phyloP scores from a whole-genome alignment of 2,888 invertebrate genomes.

The Fragum sueziense region DNA sequence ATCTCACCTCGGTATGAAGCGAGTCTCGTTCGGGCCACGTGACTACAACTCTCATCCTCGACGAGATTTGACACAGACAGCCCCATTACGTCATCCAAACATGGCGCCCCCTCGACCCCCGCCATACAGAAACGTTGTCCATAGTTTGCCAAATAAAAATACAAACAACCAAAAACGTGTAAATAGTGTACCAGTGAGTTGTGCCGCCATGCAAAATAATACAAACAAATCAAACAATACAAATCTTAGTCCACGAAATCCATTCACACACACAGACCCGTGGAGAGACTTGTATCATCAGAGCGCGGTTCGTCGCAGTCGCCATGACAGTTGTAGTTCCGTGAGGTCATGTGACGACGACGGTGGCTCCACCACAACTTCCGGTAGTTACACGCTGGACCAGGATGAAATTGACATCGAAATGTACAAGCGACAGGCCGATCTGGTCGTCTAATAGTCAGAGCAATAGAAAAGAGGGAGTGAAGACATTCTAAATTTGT shows the following conservation, averaged over 20 bases:
- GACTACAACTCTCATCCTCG: neutral
- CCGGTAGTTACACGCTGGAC: conserved; percentile 74
- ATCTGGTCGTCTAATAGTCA: conserved; percentile 59
- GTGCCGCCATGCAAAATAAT: neutral
- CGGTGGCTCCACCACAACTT: conserved; percentile 73
- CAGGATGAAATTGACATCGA: conserved; percentile 66
- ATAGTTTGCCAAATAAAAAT: neutral
- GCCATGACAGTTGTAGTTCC: conserved; percentile 64
- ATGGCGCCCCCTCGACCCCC: conserved; percentile 8
- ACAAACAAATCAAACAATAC: neutral
- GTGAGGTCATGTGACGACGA: conserved; percentile 70
- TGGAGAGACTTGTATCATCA: conserved; percentile 49
- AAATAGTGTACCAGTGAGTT: neutral
- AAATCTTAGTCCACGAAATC: conserved; percentile 20
- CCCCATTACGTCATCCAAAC: neutral
- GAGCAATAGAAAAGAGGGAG: too few species aligned
- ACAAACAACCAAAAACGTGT: neutral
- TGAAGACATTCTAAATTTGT: too few species aligned
- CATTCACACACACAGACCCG: conserved; percentile 28
- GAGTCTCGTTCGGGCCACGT: conserved; percentile 16
- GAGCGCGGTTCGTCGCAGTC: conserved; percentile 32
- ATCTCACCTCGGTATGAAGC: conserved; percentile 14
- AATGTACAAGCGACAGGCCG: conserved; percentile 51
- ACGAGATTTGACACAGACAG: conserved; percentile 3
- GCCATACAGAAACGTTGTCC: neutral